Percentiles rank a stretch among this genome's conserved stretches.
phyloP scores from a whole-genome alignment of 30 jellyfish, hydroid and myxozoan species.

The Kudoa iwatai region DNA sequence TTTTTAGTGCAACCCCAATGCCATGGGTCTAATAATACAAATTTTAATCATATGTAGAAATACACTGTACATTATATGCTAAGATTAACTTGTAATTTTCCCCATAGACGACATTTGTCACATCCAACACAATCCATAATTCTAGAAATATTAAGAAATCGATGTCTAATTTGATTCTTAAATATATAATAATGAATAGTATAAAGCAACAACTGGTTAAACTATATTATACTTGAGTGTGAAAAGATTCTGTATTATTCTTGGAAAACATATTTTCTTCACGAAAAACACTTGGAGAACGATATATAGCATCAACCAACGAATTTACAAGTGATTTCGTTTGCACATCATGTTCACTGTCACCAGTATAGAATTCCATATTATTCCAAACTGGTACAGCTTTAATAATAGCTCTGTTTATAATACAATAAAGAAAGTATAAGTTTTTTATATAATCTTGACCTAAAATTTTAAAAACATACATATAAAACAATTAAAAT shows the following conservation, averaged over 20 bases:
- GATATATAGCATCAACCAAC: neutral
- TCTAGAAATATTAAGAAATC: constrained; percentile 26
- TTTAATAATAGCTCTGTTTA: constrained; percentile 31
- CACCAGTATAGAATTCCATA: constrained; percentile 33
- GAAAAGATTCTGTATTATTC: too few relatives aligned
- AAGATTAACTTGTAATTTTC: constrained; percentile 40
- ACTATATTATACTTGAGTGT: too few relatives aligned
- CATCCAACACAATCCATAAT: constrained; percentile 94
- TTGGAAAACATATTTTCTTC: too few relatives aligned
- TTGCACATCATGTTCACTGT: constrained; percentile 8
- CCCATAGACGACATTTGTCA: constrained; percentile 74
- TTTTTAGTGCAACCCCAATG: constrained; percentile 67
- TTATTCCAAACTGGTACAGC: constrained; percentile 57
- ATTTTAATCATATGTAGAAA: neutral
- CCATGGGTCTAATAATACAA: constrained; percentile 21
- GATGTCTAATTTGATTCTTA: constrained; percentile 48
- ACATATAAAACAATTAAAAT: too few relatives aligned
- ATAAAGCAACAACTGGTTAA: neutral
- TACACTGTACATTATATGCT: neutral
- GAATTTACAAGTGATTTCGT: neutral
- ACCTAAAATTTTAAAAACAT: too few relatives aligned
- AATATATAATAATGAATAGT: neutral
- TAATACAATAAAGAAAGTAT: constrained; percentile 25
- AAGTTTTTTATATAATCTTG: constrained; percentile 44
- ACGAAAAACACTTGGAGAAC: neutral